phyloP scores from a whole-genome alignment of 2,888 invertebrate species.

The Rotaria socialis region DNA sequence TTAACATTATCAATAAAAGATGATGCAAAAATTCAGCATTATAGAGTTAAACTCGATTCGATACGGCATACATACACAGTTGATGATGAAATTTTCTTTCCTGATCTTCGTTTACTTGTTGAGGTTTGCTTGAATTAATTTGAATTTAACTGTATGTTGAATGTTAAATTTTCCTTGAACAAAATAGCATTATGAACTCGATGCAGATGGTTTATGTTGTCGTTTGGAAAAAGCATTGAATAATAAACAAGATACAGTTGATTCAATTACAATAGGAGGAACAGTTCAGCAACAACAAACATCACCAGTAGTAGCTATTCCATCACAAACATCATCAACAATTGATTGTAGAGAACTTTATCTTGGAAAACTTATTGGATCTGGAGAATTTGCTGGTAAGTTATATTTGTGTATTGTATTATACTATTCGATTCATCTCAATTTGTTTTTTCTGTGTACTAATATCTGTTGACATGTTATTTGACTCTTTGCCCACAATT shows the following conservation, averaged over 20 bases:
- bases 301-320: not conserved
- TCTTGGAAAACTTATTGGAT: constrained; percentile 7
- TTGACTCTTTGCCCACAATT: too few relatives aligned
- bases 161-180: not conserved
- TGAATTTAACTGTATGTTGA: too few relatives aligned
- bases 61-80: constrained; percentile 39
- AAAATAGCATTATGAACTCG: constrained; percentile 22
- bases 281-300: not conserved
- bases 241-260: not conserved
- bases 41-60: constrained; percentile 39
- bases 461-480: too few relatives aligned
- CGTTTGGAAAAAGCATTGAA: constrained; percentile 11
- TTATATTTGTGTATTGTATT: too few relatives aligned
- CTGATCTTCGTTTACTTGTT: constrained; percentile 41
- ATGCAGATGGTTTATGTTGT: constrained; percentile 36
- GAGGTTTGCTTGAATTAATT: not conserved
- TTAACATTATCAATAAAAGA: constrained; percentile 46
- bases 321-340: not conserved
- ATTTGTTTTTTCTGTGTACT: too few relatives aligned
- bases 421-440: too few relatives aligned
- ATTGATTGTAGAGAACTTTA: not conserved
- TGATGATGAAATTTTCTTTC: constrained; percentile 43
- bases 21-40: constrained; percentile 43
- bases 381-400: constrained; percentile 28
- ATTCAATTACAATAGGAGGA: not conserved